A percentile compares a stretch with the other conserved stretches of the same genome.
Conservation (phyloP, 1,140 invertebrate genomes). For the Drosophila arawakana region DNA sequence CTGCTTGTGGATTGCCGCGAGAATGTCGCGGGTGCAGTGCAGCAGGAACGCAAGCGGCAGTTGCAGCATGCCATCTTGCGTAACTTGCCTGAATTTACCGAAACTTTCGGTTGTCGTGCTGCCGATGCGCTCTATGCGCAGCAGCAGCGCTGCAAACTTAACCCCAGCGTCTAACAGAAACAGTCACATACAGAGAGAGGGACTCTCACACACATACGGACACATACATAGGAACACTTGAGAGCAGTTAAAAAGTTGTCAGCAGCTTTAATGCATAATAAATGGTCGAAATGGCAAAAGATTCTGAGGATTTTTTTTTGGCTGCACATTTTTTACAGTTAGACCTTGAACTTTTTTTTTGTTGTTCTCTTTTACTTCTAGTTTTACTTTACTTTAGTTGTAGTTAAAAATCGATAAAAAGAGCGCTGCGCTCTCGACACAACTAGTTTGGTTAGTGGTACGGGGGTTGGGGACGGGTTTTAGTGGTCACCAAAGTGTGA, state of each 20-base stretch:
- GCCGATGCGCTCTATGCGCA: conserved; percentile 51
- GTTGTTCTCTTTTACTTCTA: neutral
- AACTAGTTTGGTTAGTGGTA: too few relatives aligned
- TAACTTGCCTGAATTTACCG: conserved; percentile 62
- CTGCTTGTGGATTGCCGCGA: conserved; percentile 61
- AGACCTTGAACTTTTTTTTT: conserved; percentile 68
- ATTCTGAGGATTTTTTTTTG: conserved; percentile 3
- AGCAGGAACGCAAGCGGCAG: conserved; percentile 52
- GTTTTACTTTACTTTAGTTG: neutral
- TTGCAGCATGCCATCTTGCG: conserved; percentile 58
- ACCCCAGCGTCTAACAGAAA: conserved; percentile 18
- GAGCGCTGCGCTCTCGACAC: conserved; percentile 3
- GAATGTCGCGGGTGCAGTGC: conserved; percentile 18
- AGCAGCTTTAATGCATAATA: conserved; percentile 41
- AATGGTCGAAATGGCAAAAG: conserved; percentile 4
- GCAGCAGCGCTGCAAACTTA: conserved; percentile 48
- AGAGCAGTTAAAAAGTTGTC: conserved; percentile 10
- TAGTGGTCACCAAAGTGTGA: conserved; percentile 25
- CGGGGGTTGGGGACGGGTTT: neutral
- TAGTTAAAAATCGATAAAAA: conserved; percentile 62
- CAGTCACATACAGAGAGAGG: neutral
- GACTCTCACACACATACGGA: neutral
- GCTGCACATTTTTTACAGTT: conserved; percentile 5
- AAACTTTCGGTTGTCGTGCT: conserved; percentile 62
- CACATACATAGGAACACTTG: neutral